These are phyloP conservation scores for Acanthiza pusilla DNA, from an alignment of 2,797 vertebrate species.

Conservation along the genomic window DNA sequence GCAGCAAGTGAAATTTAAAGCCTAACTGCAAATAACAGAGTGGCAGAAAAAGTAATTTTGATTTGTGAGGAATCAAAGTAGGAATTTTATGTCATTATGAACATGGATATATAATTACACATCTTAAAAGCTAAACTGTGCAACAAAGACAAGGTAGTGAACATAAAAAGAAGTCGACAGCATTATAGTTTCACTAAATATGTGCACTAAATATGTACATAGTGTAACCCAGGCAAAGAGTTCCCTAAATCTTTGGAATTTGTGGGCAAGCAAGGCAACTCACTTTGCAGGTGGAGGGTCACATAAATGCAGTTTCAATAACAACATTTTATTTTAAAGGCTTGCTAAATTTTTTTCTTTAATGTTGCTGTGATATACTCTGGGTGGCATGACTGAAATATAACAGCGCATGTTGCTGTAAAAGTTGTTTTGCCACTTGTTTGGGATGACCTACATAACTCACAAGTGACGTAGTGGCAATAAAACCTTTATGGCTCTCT, in stretches of 20 bases:
- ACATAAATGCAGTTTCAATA: constrained; percentile 33
- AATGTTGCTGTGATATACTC: neutral
- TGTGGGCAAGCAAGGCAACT: neutral
- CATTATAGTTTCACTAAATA: constrained; percentile 13
- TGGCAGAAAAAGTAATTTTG: neutral
- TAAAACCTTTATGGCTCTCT: constrained; percentile 38
- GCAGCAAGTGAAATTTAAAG: neutral
- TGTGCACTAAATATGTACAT: neutral
- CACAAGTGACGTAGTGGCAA: neutral
- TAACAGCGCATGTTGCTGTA: neutral
- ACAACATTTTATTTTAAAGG: constrained; percentile 51
- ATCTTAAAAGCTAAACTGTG: constrained; percentile 31
- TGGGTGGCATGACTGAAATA: constrained; percentile 9
- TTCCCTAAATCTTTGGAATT: constrained; percentile 38
- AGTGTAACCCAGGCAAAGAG: neutral
- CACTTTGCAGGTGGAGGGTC: constrained; percentile 21
- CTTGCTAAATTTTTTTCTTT: neutral
- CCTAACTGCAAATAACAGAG: neutral
- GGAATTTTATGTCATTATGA: constrained; percentile 19
- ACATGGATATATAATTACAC: neutral
- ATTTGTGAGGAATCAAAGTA: neutral
- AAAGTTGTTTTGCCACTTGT: constrained; percentile 48
- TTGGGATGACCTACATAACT: constrained; percentile 48
- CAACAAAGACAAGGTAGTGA: constrained; percentile 26
- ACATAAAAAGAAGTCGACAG: constrained; percentile 1